Evolutionary conservation across 2,888 invertebrate species (phyloP).

Genomic region (Drosophila putrida): DNA sequence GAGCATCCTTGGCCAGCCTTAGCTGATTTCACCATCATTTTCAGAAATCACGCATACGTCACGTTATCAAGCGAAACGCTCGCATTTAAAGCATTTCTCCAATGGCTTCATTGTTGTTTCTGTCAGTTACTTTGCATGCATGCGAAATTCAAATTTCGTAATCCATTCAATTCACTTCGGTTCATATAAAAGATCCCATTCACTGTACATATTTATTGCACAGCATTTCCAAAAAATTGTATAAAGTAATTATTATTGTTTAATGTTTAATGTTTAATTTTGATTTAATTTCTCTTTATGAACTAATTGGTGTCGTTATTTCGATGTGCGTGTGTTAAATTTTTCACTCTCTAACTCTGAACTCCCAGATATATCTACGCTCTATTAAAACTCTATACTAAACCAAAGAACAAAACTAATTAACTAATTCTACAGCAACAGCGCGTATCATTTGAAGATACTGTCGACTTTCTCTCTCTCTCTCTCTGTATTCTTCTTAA

Average conservation of each 20-base stretch:
- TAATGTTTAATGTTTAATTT: conserved; percentile 36
- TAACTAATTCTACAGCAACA: conserved; percentile 39
- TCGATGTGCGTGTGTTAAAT: conserved; percentile 78
- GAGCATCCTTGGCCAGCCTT: conserved; percentile 15
- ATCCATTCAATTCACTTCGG: conserved; percentile 1
- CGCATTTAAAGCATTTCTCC: conserved; percentile 11
- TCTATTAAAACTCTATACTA: conserved; percentile 51
- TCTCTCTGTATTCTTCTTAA: conserved; percentile 33
- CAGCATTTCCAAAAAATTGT: conserved; percentile 44
- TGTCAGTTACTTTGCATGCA: conserved; percentile 68
- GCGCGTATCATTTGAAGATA: conserved; percentile 11
- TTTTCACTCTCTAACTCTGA: conserved; percentile 73
- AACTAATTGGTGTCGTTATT: conserved; percentile 76
- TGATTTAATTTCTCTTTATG: conserved; percentile 23
- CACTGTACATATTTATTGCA: conserved; percentile 52
- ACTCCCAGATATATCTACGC: conserved; percentile 45
- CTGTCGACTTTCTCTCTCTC: conserved; percentile 5
- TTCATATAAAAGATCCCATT: conserved; percentile 1
- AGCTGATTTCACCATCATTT: conserved; percentile 26
- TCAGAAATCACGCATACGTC: conserved; percentile 55
- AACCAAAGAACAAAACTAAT: conserved; percentile 31
- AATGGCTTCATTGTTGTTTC: conserved; percentile 52
- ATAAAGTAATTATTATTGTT: conserved; percentile 43
- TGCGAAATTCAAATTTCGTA: neutral
- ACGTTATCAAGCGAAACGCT: conserved; percentile 13